Base-by-base conservation (phyloP, 2,113 vertebrate species). In the Cheirogaleus medius region DNA sequence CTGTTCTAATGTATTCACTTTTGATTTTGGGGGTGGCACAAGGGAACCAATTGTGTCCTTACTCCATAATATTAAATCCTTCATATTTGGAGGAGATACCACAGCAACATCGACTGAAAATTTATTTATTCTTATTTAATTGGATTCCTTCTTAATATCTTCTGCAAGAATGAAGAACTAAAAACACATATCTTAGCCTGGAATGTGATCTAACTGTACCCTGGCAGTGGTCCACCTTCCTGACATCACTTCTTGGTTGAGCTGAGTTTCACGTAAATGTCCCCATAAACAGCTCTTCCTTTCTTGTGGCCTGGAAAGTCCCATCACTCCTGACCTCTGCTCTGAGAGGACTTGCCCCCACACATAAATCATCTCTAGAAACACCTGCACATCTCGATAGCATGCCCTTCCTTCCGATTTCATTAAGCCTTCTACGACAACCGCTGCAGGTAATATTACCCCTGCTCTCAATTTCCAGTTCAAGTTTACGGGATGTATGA, bases 41-140 rank as follows among this genome's bases (percentile, higher is more conserved):
- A 58, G n/a, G 10, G 6, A 13, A 34, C 4, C 15, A 60, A 60
- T 2, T 14, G 11, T 27, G 6, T 23, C 15, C 13, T 77, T 27
- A 32, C 8, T 17, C 0, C 7, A 7, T 5, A 11, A 71, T 11
- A 49, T n/a, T 29, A 20, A 81, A 14, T 47, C 25, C 32, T 64
- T 71, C 32, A 20, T 11, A 15, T 2, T 0, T 10, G 47, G 3
- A 8, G 9, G 18, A 56, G 18, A 47, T 23, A 18, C 23, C 56
- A 37, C 52, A 4, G 0, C 0, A 0, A 39, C 8, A 9, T 81
- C n/a, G 37, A 9, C 1, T 47, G 25, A 73, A 34, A 27, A 20
- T 32, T 8, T 27, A 9, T 47, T 89, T 84, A 17, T 18, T 34
- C 64, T 60, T 20, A 20, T 44, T 74, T 37, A 18, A 25, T 11